Evolutionary conservation across 2,113 vertebrate genomes (phyloP).

Genomic region (Leptobrachium ailaonicum): DNA sequence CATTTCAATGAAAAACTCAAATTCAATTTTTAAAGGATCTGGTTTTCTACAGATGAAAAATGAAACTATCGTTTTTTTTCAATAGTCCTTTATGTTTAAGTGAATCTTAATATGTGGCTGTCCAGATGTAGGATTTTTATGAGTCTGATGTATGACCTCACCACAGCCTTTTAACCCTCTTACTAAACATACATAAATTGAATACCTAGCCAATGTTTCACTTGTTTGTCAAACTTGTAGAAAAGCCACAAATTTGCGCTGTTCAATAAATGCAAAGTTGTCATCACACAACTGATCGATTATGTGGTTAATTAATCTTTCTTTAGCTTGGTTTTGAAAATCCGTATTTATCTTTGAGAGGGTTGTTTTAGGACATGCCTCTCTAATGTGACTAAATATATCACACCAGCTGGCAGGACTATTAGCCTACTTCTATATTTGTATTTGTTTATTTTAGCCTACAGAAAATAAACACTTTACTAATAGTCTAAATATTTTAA

Average conservation of each 20-base stretch:
- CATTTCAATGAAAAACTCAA: too few species aligned
- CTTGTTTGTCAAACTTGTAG: neutral
- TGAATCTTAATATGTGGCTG: too few species aligned
- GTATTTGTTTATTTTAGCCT: slow-evolving; percentile 24
- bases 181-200: too few species aligned
- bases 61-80: too few species aligned
- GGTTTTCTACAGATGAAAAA: too few species aligned
- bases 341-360: slow-evolving; percentile 35
- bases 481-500: neutral
- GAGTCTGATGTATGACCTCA: too few species aligned
- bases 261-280: slow-evolving; percentile 27
- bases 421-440: neutral
- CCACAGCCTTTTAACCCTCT: neutral
- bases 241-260: slow-evolving; percentile 16
- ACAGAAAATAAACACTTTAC: slow-evolving; percentile 10
- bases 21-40: too few species aligned
- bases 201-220: slow-evolving; percentile 11
- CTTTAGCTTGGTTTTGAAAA: slow-evolving; percentile 29
- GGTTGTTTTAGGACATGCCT: slow-evolving; percentile 43
- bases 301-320: slow-evolving; percentile 45
- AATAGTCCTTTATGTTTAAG: too few species aligned
- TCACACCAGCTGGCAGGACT: slow-evolving; percentile 44
- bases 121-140: too few species aligned
- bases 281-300: slow-evolving; percentile 34
- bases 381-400: slow-evolving; percentile 44